Base-by-base conservation (phyloP, 2,113 vertebrate species). In the Ursus arctos region DNA sequence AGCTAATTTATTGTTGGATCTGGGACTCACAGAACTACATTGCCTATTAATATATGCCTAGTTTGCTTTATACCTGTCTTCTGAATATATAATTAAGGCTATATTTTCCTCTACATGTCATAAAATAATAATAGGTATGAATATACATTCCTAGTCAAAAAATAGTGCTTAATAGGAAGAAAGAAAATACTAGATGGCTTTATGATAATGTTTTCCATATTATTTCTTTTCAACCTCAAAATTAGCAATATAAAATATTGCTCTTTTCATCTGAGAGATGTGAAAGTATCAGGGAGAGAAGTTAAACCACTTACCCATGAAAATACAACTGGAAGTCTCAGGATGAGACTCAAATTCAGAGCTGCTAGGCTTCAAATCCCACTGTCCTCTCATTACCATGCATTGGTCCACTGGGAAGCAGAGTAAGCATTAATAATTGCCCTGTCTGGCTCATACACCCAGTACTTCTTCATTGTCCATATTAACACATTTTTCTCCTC, bases 61-160 rank as follows among this genome's bases (percentile, higher is more conserved):
- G 85, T 83, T 88, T 55, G 26, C 33, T 74, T 79, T 67, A 67
- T 74, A 61, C 40, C 11, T 96, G 13, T 83, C 53, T 91, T 95
- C 36, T 61, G 53, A 85, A 57, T 94, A 72, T 28, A 83, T 77
- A 95, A 91, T 72, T 83, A 80, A 71, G 71, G 47, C 28, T 84
- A 7, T 15, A 88, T 94, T 97, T 93, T 95, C 57, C 18, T 71
- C 19, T 51, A 40, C 2, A 24, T 77, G 31, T 80, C n/a, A 97
- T 67, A 95, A 76, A 92, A 84, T 90, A 96, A 94, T 79, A 96
- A 82, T 43, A 96, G 33, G 14, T 94, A 3, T 93, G 59, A 93
- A 69, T 74, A 86, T 61, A 88, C 31, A 47, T 57, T 80, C 51
- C 51, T 47, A 69, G 9, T 81, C 86, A 26, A 82, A 89, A 96